These are phyloP conservation scores for Oophaga pumilio DNA, from an alignment of 2,113 vertebrate genomes.

Conservation along the genomic window DNA sequence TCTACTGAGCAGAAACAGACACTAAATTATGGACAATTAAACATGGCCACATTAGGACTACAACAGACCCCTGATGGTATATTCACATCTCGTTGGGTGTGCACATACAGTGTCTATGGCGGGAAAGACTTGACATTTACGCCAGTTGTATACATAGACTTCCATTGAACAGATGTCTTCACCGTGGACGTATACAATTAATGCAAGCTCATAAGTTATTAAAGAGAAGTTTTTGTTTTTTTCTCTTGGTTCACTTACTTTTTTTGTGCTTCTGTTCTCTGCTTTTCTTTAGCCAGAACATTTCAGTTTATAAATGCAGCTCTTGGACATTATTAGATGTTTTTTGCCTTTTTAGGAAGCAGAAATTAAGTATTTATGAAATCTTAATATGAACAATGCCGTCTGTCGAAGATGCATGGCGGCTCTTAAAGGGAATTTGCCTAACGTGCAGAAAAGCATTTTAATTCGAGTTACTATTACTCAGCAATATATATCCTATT, in stretches of 20 bases:
- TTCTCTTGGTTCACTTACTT: background rate
- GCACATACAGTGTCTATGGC: background rate
- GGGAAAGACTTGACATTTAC: background rate
- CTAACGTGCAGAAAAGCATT: background rate
- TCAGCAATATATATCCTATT: background rate
- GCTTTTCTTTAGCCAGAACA: background rate
- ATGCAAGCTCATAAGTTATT: background rate
- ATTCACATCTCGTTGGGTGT: too few species aligned
- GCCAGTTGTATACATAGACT: background rate
- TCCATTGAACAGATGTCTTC: background rate
- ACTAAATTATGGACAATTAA: background rate
- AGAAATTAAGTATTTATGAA: conserved; percentile 21
- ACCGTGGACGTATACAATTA: background rate
- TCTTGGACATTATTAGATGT: background rate
- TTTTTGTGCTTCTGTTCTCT: background rate
- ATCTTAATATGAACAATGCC: conserved; percentile 4
- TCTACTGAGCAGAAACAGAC: too few species aligned
- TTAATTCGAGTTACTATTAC: background rate
- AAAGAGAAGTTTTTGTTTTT: background rate
- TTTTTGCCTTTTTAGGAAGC: conserved; percentile 17
- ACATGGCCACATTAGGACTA: background rate
- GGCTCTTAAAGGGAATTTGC: background rate
- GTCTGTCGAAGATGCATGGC: background rate
- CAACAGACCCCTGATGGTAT: too few species aligned
- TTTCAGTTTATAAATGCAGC: background rate